phyloP scores from a whole-genome alignment of 2,113 vertebrate species.

The Cebidichthys violaceus region DNA sequence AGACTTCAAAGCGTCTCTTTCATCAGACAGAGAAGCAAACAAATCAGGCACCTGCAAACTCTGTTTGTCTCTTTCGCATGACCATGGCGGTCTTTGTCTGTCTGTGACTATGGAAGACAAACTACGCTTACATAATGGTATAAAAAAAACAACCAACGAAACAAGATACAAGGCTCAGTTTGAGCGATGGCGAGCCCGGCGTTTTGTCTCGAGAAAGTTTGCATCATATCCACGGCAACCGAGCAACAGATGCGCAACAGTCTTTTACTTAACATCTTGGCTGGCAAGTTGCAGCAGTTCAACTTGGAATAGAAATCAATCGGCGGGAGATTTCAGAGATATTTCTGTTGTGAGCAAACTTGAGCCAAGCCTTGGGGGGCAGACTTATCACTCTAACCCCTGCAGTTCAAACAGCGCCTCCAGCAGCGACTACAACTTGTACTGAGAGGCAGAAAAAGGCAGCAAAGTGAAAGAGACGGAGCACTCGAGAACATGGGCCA shows the following conservation, averaged over 20 bases:
- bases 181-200: not conserved
- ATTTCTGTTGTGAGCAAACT: conserved; percentile 33
- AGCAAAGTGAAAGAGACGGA: conserved; percentile 31
- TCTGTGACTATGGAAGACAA: conserved; percentile 3
- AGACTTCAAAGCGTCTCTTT: conserved; percentile 75
- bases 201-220: too few species aligned
- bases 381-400: conserved; percentile 62
- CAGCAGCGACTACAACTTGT: conserved; percentile 10
- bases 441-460: conserved; percentile 23
- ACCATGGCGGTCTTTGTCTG: not conserved
- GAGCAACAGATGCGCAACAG: conserved; percentile 3
- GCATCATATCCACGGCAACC: conserved; percentile 22
- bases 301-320: conserved; percentile 20
- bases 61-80: conserved; percentile 28
- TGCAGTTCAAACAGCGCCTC: conserved; percentile 50
- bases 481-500: conserved; percentile 14
- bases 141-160: not conserved
- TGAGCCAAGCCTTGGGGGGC: conserved; percentile 40
- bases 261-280: not conserved
- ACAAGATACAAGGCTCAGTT: not conserved
- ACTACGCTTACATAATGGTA: not conserved
- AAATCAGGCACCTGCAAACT: conserved; percentile 42
- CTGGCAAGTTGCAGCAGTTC: conserved; percentile 30
- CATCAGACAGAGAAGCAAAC: conserved; percentile 56
- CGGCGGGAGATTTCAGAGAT: conserved; percentile 39